Conservation (phyloP, 1,140 invertebrate species). For the Pectinophora gossypiella region DNA sequence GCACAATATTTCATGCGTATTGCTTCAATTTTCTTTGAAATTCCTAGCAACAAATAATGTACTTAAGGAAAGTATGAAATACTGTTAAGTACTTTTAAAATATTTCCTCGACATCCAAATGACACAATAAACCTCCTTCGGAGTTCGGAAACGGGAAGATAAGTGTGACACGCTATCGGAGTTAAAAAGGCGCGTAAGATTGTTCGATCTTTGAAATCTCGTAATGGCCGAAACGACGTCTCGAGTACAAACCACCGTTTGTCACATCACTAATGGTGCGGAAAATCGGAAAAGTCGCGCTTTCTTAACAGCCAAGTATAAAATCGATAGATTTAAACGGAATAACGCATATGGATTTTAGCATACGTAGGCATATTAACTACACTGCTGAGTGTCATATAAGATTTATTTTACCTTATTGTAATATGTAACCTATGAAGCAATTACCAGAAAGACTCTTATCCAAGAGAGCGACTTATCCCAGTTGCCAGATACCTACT, state of each 20-base stretch:
- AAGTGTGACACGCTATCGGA: slow-evolving; percentile 28
- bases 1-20: too few species aligned
- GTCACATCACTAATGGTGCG: slow-evolving; percentile 58
- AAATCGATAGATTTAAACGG: slow-evolving; percentile 44
- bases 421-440: too few species aligned
- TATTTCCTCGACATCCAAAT: neutral
- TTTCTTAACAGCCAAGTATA: slow-evolving; percentile 30
- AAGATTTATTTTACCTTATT: too few species aligned
- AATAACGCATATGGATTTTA: slow-evolving; percentile 34
- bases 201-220: slow-evolving; percentile 47
- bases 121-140: slow-evolving; percentile 7
- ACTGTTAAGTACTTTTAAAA: neutral
- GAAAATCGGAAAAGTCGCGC: slow-evolving; percentile 56
- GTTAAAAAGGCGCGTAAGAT: slow-evolving; percentile 44
- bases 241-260: slow-evolving; percentile 58
- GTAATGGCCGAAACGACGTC: slow-evolving; percentile 58
- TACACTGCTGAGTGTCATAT: too few species aligned
- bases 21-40: too few species aligned
- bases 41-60: too few species aligned
- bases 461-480: too few species aligned
- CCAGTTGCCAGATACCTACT: too few species aligned
- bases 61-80: too few species aligned
- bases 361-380: too few species aligned
- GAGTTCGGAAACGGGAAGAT: slow-evolving; percentile 18
- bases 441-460: too few species aligned